phyloP scores from a whole-genome alignment of 2,113 vertebrate genomes.

The Oplegnathus fasciatus region DNA sequence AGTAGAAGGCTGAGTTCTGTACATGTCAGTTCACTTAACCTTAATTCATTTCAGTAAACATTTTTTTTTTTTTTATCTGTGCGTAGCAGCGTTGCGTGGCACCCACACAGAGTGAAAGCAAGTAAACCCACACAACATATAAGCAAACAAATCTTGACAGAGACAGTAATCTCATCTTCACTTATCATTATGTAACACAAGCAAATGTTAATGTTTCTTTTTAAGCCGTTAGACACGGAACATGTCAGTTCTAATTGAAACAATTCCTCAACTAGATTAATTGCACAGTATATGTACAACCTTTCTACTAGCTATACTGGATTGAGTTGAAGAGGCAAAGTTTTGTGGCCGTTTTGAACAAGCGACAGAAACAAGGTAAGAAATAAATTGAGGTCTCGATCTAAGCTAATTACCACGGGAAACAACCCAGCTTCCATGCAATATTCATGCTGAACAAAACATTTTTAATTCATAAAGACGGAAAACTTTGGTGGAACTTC shows the following conservation, averaged over 20 bases:
- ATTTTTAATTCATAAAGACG: constrained; percentile 42
- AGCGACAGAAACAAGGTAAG: background rate
- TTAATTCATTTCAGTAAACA: constrained; percentile 25
- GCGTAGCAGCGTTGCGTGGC: background rate
- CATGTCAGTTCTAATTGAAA: background rate
- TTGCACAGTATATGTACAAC: background rate
- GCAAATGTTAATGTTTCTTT: background rate
- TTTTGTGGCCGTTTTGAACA: background rate
- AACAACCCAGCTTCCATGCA: background rate
- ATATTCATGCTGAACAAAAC: constrained; percentile 31
- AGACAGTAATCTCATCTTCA: constrained; percentile 16
- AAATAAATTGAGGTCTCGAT: background rate
- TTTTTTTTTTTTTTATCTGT: background rate
- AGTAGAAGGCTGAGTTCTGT: constrained; percentile 8
- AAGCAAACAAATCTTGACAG: constrained; percentile 13
- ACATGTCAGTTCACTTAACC: constrained; percentile 37
- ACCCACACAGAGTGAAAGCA: background rate
- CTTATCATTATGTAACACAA: constrained; percentile 3
- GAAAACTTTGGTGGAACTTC: constrained; percentile 23
- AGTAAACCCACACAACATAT: background rate
- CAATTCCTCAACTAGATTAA: background rate
- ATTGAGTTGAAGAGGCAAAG: background rate
- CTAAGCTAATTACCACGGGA: constrained; percentile 5
- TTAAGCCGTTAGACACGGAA: background rate
- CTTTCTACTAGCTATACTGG: too few species aligned